Evolutionary conservation across 2,797 vertebrate genomes (phyloP).

Genomic region (Ataeniobius toweri): DNA sequence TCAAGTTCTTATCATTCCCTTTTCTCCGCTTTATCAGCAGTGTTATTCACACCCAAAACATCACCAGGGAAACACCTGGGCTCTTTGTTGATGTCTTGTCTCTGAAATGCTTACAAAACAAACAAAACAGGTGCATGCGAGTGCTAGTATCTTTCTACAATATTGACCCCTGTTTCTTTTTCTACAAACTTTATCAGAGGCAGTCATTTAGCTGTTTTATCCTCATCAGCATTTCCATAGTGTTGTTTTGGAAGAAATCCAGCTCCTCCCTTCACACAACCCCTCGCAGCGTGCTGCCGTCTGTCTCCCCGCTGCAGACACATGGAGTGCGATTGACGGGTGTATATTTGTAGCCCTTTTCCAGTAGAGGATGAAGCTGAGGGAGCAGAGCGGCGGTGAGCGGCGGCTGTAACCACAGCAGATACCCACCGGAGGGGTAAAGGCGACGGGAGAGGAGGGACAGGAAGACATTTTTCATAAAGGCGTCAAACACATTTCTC

Average conservation of each 20-base stretch:
- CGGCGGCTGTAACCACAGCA: constrained; percentile 34
- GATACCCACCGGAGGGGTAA: constrained; percentile 60
- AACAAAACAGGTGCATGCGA: constrained; percentile 69
- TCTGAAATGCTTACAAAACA: constrained; percentile 81
- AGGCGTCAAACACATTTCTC: constrained; percentile 41
- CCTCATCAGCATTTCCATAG: constrained; percentile 63
- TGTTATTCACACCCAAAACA: constrained; percentile 72
- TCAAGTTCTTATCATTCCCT: constrained; percentile 18
- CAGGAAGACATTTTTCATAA: constrained; percentile 25
- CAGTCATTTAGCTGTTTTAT: constrained; percentile 29
- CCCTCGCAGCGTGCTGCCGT: constrained; percentile 36
- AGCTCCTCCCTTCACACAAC: neutral
- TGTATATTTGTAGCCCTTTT: constrained; percentile 72
- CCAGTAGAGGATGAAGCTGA: constrained; percentile 57
- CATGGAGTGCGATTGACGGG: constrained; percentile 53
- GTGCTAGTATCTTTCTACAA: constrained; percentile 7
- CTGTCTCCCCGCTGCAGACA: constrained; percentile 45
- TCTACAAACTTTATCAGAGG: constrained; percentile 28
- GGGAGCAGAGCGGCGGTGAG: constrained; percentile 32
- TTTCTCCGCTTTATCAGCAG: constrained; percentile 60
- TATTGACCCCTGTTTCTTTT: constrained; percentile 33
- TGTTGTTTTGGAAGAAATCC: constrained; percentile 33
- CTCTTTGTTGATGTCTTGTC: constrained; percentile 74
- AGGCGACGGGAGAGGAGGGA: constrained; percentile 4
- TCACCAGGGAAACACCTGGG: constrained; percentile 73